Evolutionary conservation across 2,113 vertebrate genomes (phyloP).

Genomic region (Bucco capensis): DNA sequence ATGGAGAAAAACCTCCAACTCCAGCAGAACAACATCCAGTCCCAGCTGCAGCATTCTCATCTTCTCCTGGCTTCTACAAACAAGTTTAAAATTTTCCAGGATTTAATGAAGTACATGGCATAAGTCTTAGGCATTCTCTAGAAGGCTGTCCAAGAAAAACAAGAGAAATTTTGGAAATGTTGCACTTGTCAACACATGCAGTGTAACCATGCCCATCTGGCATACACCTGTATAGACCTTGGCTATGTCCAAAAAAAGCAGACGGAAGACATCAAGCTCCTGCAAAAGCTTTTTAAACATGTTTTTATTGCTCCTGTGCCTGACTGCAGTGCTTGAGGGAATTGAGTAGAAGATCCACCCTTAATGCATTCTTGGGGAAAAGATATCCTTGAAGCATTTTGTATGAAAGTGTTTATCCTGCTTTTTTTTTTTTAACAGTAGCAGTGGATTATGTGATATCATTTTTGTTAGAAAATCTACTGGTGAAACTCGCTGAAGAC

Average conservation of each 20-base stretch:
- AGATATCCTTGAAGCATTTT: not conserved
- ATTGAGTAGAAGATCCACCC: not conserved
- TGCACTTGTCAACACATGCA: slow-evolving; percentile 33
- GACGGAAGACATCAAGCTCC: not conserved
- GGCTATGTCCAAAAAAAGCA: slow-evolving; percentile 25
- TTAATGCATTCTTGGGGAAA: not conserved
- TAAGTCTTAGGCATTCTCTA: slow-evolving; percentile 28
- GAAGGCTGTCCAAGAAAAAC: slow-evolving; percentile 45
- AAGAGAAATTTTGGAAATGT: slow-evolving; percentile 29
- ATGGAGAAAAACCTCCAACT: not conserved
- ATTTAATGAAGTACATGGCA: slow-evolving; percentile 42
- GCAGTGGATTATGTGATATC: not conserved
- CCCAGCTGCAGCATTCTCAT: slow-evolving; percentile 25
- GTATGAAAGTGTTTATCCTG: not conserved
- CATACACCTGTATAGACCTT: slow-evolving; percentile 58
- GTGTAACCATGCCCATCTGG: slow-evolving; percentile 48
- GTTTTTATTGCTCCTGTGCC: slow-evolving; percentile 1
- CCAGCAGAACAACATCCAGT: not conserved
- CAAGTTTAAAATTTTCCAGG: slow-evolving; percentile 45
- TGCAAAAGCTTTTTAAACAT: not conserved
- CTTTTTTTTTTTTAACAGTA: not conserved
- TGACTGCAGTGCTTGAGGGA: not conserved
- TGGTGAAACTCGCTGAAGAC: not conserved
- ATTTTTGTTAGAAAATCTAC: not conserved
- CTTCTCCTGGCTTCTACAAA: slow-evolving; percentile 26